Evolutionary conservation across 1,140 invertebrate species (phyloP).

Genomic region (Nasonia giraulti): DNA sequence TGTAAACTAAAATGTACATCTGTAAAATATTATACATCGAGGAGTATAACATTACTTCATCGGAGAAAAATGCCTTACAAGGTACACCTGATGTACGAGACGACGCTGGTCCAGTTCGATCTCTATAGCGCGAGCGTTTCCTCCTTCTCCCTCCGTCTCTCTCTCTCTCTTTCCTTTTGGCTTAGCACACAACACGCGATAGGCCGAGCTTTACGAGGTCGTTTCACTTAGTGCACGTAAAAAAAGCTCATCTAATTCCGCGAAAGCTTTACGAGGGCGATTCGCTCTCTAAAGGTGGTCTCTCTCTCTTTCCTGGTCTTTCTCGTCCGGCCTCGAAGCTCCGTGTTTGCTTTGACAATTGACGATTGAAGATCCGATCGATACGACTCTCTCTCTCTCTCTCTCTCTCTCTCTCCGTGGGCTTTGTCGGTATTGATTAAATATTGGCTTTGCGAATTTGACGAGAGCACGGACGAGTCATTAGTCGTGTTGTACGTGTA

Average conservation of each 20-base stretch:
- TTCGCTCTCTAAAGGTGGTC: constrained; percentile 14
- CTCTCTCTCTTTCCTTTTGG: not conserved
- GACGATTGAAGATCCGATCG: too few species aligned
- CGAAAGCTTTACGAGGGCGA: constrained; percentile 33
- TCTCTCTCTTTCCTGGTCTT: too few species aligned
- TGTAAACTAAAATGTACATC: too few species aligned
- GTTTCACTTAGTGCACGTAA: constrained; percentile 42
- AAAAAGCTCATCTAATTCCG: constrained; percentile 43
- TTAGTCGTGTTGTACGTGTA: not conserved
- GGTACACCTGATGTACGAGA: not conserved
- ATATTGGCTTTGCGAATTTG: not conserved
- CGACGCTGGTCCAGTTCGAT: too few species aligned
- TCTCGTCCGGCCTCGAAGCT: too few species aligned
- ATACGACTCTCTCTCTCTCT: too few species aligned
- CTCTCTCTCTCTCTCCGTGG: not conserved
- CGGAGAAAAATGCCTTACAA: not conserved
- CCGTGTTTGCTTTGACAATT: too few species aligned
- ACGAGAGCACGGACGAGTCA: not conserved
- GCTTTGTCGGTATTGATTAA: not conserved
- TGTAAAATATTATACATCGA: too few species aligned
- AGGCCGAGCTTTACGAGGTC: constrained; percentile 38
- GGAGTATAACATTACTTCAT: not conserved
- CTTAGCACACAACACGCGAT: not conserved
- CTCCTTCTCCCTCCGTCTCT: too few species aligned
- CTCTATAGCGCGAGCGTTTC: not conserved